Evolutionary conservation across 2,113 vertebrate species (phyloP).

Genomic region (Ovis canadensis): DNA sequence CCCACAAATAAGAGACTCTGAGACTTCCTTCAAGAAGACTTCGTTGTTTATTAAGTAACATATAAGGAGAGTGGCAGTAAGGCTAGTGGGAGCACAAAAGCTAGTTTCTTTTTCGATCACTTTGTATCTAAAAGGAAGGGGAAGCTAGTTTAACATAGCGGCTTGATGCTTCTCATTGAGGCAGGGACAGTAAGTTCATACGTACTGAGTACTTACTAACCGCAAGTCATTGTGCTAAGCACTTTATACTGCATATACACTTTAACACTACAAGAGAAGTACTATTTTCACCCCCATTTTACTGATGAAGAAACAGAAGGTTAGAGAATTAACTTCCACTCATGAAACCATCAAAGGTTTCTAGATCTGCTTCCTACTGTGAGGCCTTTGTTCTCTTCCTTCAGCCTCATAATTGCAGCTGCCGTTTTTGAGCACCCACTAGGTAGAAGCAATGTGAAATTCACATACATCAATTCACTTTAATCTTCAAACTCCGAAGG

Average conservation of each 20-base stretch:
- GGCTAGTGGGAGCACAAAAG: background rate
- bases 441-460: background rate
- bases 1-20: background rate
- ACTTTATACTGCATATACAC: background rate
- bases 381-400: background rate
- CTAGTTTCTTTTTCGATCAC: background rate
- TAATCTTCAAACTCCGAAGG: background rate
- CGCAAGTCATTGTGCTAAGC: background rate
- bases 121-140: background rate
- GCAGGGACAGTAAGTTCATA: background rate
- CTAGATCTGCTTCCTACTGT: background rate
- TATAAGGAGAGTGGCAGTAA: background rate
- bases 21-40: background rate
- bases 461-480: background rate
- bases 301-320: background rate
- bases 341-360: background rate
- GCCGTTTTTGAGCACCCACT: background rate
- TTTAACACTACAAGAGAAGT: background rate
- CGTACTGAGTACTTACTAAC: background rate
- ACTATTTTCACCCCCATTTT: background rate
- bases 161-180: background rate
- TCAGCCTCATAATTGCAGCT: background rate
- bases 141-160: background rate
- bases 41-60: background rate
- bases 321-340: background rate